Percentiles rank a stretch among this genome's conserved stretches.
Conservation (phyloP, 2,797 vertebrate genomes). For the Percopsis omiscomaycus region DNA sequence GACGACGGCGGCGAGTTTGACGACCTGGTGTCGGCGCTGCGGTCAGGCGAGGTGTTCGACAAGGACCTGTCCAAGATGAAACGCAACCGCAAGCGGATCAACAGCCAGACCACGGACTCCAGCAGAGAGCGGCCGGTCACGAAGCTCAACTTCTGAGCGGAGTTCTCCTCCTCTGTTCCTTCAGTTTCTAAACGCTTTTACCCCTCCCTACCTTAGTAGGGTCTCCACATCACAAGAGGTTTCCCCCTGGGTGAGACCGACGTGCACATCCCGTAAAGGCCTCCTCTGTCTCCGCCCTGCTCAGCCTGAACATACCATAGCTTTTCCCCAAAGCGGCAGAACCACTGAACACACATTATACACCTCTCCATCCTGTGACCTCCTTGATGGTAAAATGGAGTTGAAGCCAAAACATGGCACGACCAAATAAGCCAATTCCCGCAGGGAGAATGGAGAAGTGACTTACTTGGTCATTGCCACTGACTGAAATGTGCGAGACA, state of each 20-base stretch:
- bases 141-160: conserved; percentile 92
- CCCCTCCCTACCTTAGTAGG: neutral
- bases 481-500: conserved; percentile 13
- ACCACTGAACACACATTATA: conserved; percentile 36
- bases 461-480: conserved; percentile 6
- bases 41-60: conserved; percentile 97
- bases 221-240: conserved; percentile 13
- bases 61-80: conserved; percentile 99
- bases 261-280: conserved; percentile 59
- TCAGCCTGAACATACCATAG: conserved; percentile 27
- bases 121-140: conserved; percentile 91
- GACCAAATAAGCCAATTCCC: conserved; percentile 51
- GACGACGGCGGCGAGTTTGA: conserved; percentile 94
- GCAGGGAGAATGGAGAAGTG: conserved; percentile 14
- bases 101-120: conserved; percentile 86
- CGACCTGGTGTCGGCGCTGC: conserved; percentile 93
- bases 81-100: conserved; percentile 93
- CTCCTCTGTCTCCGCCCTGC: conserved; percentile 50
- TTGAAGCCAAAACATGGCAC: conserved; percentile 56
- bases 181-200: neutral
- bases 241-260: conserved; percentile 46
- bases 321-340: conserved; percentile 31
- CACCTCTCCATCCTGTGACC: conserved; percentile 33
- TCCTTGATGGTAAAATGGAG: conserved; percentile 17
- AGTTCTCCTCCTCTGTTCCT: neutral